phyloP scores from a whole-genome alignment of 1,140 invertebrate species.

The Trypoxylus dichotomus region DNA sequence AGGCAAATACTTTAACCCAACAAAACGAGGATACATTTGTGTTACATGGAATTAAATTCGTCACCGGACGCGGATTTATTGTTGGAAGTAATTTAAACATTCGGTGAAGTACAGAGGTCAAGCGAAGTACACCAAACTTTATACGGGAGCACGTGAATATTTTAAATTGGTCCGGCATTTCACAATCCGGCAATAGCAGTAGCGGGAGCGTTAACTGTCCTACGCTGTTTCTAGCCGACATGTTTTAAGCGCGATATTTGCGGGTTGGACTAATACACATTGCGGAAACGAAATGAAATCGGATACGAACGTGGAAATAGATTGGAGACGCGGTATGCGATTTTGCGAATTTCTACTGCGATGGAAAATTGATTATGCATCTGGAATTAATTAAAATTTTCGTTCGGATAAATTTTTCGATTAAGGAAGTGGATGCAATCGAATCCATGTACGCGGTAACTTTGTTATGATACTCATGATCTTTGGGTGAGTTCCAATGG shows the following conservation, averaged over 20 bases:
- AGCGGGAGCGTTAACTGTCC: too few relatives aligned
- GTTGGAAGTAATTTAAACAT: conserved; percentile 17
- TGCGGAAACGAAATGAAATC: too few relatives aligned
- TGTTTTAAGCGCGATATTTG: too few relatives aligned
- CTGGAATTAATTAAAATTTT: background rate
- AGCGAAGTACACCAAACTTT: background rate
- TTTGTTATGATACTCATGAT: background rate
- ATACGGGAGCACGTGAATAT: background rate
- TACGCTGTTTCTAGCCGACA: background rate
- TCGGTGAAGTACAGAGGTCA: conserved; percentile 7
- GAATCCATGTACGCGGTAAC: background rate
- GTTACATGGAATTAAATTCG: background rate
- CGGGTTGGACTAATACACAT: too few relatives aligned
- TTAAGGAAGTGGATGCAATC: background rate
- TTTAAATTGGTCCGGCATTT: background rate
- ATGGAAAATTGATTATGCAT: background rate
- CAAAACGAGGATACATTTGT: background rate
- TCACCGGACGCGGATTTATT: conserved; percentile 8
- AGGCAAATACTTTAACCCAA: background rate
- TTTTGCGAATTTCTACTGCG: background rate
- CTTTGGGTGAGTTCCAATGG: too few relatives aligned
- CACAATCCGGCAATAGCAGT: background rate
- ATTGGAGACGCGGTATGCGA: background rate
- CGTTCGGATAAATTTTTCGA: background rate
- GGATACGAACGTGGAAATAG: background rate